Conservation (phyloP, 2,113 vertebrate genomes). For the Aldabrachelys gigantea region DNA sequence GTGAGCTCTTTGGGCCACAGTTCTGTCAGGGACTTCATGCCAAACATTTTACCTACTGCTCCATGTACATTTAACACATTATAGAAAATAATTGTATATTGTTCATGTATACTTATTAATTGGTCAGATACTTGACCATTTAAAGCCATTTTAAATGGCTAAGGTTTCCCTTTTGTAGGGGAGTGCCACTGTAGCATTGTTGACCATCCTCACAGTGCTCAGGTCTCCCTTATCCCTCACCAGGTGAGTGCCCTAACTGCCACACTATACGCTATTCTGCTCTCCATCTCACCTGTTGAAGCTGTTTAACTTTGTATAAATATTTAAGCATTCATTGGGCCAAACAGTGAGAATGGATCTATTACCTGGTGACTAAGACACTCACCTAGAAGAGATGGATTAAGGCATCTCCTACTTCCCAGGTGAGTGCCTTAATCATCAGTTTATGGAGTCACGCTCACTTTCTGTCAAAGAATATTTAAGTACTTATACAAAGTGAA, state of each 20-base stretch:
- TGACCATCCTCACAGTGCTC: background rate
- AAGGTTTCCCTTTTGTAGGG: background rate
- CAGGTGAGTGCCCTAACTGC: background rate
- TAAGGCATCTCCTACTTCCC: background rate
- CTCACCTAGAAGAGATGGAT: background rate
- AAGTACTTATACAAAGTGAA: background rate
- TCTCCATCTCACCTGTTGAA: background rate
- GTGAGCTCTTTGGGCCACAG: background rate
- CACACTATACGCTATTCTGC: background rate
- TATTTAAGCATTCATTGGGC: background rate
- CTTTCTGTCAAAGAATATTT: background rate
- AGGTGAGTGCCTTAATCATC: background rate
- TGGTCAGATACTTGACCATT: background rate
- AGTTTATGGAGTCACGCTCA: background rate
- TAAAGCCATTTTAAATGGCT: background rate
- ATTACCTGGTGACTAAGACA: background rate
- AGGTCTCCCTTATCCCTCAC: background rate
- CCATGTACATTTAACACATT: background rate
- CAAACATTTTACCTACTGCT: background rate
- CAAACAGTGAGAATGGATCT: background rate
- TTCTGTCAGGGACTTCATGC: background rate
- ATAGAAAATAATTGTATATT: background rate
- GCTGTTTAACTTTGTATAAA: background rate
- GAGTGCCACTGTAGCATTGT: background rate
- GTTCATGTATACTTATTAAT: background rate